Percentiles rank a stretch among this genome's conserved stretches.
phyloP scores from a whole-genome alignment of 2,113 vertebrate genomes.

The Stomatorhinus ivindoensis region DNA sequence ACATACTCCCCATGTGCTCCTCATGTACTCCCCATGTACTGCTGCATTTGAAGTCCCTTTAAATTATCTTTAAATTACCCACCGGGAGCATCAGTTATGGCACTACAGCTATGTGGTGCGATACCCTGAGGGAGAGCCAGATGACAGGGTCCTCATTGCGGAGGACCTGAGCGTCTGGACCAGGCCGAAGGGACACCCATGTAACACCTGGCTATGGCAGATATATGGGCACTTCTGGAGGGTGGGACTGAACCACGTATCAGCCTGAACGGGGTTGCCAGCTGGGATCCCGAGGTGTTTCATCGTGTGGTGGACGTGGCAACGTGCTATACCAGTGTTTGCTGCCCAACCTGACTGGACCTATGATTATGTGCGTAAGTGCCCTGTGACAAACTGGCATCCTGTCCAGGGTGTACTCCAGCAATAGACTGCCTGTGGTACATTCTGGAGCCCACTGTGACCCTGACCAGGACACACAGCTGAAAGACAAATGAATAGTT shows the following conservation, averaged over 20 bases:
- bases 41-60: neutral
- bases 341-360: neutral
- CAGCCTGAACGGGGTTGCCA: neutral
- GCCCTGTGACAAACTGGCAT: neutral
- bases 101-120: neutral
- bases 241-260: neutral
- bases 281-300: neutral
- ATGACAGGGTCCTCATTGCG: neutral
- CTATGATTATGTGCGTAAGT: neutral
- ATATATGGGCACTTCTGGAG: neutral
- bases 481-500: neutral
- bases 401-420: neutral
- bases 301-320: neutral
- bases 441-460: neutral
- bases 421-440: neutral
- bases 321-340: neutral
- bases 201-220: neutral
- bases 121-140: neutral
- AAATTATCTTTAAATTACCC: neutral
- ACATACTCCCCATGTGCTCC: too few species aligned
- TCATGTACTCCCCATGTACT: neutral
- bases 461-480: neutral
- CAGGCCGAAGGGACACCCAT: neutral
- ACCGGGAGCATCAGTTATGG: neutral
- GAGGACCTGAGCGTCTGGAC: neutral